Conservation (phyloP, 2,888 invertebrate genomes). For the Lamproptera curius region DNA sequence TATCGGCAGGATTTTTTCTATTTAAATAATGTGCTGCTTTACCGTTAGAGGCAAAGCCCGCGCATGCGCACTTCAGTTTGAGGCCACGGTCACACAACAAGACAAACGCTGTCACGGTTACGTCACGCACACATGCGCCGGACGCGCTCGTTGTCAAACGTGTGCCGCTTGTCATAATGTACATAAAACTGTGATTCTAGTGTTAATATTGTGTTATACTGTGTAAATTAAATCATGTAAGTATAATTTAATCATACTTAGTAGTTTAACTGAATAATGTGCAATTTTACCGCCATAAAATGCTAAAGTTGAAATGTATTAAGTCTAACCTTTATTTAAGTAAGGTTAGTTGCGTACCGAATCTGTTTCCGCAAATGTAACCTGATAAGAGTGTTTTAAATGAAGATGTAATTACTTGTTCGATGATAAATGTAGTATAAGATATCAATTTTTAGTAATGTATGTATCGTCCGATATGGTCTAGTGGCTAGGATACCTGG, state of each 20-base stretch:
- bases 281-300: background rate
- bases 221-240: slow-evolving; percentile 40
- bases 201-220: slow-evolving; percentile 33
- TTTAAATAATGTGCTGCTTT: slow-evolving; percentile 40
- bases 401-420: background rate
- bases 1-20: slow-evolving; percentile 27
- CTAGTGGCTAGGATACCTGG: slow-evolving; percentile 77
- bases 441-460: background rate
- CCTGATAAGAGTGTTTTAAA: background rate
- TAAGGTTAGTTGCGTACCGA: background rate
- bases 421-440: background rate
- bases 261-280: background rate
- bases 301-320: slow-evolving; percentile 9
- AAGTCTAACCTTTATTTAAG: slow-evolving; percentile 21
- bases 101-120: slow-evolving; percentile 26
- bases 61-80: slow-evolving; percentile 60
- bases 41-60: slow-evolving; percentile 38
- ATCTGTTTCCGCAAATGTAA: background rate
- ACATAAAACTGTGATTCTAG: slow-evolving; percentile 39
- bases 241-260: slow-evolving; percentile 33
- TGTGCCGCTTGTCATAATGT: slow-evolving; percentile 50
- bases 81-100: slow-evolving; percentile 63
- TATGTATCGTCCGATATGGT: slow-evolving; percentile 58
- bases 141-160: slow-evolving; percentile 51
- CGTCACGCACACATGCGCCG: slow-evolving; percentile 47